Percentiles rank a stretch among this genome's conserved stretches.
These are phyloP conservation scores for Stratiomys singularior DNA, from an alignment of 2,888 invertebrate genomes.

Conservation along the genomic window DNA sequence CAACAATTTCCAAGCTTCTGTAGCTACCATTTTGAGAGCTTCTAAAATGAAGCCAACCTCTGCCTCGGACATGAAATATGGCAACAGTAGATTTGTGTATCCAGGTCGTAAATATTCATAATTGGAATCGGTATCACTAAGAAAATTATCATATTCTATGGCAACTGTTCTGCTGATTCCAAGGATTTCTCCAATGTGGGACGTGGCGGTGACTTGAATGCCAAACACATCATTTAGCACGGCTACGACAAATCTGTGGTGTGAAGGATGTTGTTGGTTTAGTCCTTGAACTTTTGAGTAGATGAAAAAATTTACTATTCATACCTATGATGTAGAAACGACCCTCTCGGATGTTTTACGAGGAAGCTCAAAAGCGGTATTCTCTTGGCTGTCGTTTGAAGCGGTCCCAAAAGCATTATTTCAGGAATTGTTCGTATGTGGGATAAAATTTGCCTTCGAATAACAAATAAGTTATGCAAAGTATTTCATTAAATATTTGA, in stretches of 20 bases:
- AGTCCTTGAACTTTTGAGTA: constrained; percentile 58
- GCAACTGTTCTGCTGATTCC: constrained; percentile 84
- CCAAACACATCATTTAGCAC: constrained; percentile 92
- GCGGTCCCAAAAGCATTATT: constrained; percentile 80
- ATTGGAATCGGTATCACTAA: constrained; percentile 66
- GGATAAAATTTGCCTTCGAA: constrained; percentile 77
- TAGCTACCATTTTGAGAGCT: constrained; percentile 86
- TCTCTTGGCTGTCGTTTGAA: constrained; percentile 73
- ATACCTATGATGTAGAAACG: constrained; percentile 82
- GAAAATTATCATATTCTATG: constrained; percentile 75
- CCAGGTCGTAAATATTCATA: constrained; percentile 84
- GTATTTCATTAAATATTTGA: constrained; percentile 8
- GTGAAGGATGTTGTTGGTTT: constrained; percentile 4
- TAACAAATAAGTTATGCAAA: constrained; percentile 45
- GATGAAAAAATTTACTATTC: no score
- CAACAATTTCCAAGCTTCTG: constrained; percentile 88
- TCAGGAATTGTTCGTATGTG: constrained; percentile 83
- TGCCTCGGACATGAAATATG: constrained; percentile 83
- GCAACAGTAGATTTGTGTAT: constrained; percentile 85
- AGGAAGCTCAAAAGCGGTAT: constrained; percentile 88
- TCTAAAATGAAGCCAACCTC: constrained; percentile 85
- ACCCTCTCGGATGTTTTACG: constrained; percentile 82
- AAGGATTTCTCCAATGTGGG: constrained; percentile 84
- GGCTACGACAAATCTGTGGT: constrained; percentile 72
- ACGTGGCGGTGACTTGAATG: constrained; percentile 84